Evolutionary conservation across 2,888 invertebrate genomes (phyloP), one percentile per base, ranked within the genome.

Genomic region (Drosophila flavopinicola): DNA sequence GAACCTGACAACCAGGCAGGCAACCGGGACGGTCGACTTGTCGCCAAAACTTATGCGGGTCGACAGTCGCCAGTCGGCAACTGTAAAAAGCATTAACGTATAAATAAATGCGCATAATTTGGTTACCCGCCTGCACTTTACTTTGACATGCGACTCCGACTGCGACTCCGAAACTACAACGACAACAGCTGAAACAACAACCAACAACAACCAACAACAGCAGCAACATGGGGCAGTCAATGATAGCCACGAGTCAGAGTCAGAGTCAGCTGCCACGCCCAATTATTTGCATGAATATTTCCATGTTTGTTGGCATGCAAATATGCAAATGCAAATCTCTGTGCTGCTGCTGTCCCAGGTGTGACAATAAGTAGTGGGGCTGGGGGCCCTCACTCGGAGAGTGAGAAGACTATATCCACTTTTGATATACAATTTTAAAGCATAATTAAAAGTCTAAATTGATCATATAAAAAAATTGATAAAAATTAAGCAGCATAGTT

Each of bases 31-130:
- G 24, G 11, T 10, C 56, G 58, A n/a, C 58, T 59, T 51, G 51
- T 67, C 48, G 51, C 30, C 33, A 49, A 49, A 69, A 59, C 71
- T 71, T 75, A 69, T 71, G 71, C 71, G 63, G 75, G 75, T 63
- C 37, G 59, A n/a, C n/a, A n/a, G n/a, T n/a, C n/a, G n/a, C n/a
- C n/a, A n/a, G n/a, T 20, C 41, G 56, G 51, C 66, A 71, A 71
- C 63, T 71, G 70, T 75, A 58, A 69, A 66, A 75, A 63, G 45
- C 71, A 75, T 65, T 75, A 75, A 42, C 71, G 44, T 49, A 56
- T 59, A 70, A 65, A 59, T 65, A 86, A 84, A 86, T 80, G 79
- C 85, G 79, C 79, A 80, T 80, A 80, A 76, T 84, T 80, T 80
- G 30, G 49, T 24, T 57, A 52, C 39, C 58, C 69, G 66, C 47